Base-by-base conservation (phyloP, 2,797 vertebrate genomes). In the Diglossa cyanea region DNA sequence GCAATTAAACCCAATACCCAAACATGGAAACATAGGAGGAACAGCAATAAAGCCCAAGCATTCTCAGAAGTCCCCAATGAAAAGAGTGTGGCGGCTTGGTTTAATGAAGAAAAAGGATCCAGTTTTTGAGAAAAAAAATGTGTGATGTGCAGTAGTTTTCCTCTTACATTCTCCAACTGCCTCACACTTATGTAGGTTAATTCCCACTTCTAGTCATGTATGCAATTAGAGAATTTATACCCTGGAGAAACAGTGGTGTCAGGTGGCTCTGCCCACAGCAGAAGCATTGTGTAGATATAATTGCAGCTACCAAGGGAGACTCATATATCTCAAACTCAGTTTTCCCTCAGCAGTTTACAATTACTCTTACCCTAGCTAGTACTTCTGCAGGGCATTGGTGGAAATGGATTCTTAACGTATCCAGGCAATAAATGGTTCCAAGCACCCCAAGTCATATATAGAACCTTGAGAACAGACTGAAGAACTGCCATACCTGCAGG, bases 181-280 rank as follows among this genome's bases (percentile, higher is more conserved):
- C n/a, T 88, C 80, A 67, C 63, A 33, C 28, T 92, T 79, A 35
- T 1, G 3, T 42, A 28, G 45, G 45, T 79, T 84, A 93, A 82
- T 92, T 94, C 74, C 40, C 63, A 80, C 30, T 73, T 82, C 80
- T 60, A 71, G 67, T 82, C 53, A 61, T 61, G 39, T 57, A 71
- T 67, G 90, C 83, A 94, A 57, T 67, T 93, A 72, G 92, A 86
- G 55, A 21, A 94, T 70, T 86, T 73, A 70, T 79, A 63, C 75
- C 76, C 37, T 70, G 51, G 58, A 95, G 86, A 86, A 90, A 77
- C 5, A 42, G 55, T 35, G 47, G 31, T 88, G 77, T 81, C 74
- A 70, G 55, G 62, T 79, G 83, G n/a, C 48, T 90, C 55, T 88
- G 73, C 48, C 45, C 12, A 45, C 58, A 76, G 55, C 30, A 90